Evolutionary conservation across 2,888 invertebrate species (phyloP).

Genomic region (Drosophila buzzatii): DNA sequence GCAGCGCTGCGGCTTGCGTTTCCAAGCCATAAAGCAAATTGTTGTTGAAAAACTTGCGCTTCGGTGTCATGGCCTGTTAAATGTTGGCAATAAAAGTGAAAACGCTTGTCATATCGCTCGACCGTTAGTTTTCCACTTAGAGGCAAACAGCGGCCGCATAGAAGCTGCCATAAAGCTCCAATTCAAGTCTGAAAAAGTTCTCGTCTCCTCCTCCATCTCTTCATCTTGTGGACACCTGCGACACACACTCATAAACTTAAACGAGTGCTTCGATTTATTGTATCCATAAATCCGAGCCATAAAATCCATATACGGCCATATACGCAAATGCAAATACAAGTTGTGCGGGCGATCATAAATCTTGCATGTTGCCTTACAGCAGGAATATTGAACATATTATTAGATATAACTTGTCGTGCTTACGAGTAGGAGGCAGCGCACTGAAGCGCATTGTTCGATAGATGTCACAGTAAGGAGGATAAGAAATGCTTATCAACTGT

Average conservation of each 20-base stretch:
- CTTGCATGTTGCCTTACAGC: slow-evolving; percentile 13
- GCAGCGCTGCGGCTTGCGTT: slow-evolving; percentile 39
- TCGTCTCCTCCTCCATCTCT: background rate
- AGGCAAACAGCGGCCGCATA: background rate
- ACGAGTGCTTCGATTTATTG: slow-evolving; percentile 57
- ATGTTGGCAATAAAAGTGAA: slow-evolving; percentile 81
- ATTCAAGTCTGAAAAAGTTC: slow-evolving; percentile 23
- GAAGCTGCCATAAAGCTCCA: slow-evolving; percentile 31
- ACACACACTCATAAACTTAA: slow-evolving; percentile 65
- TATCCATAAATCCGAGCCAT: slow-evolving; percentile 58
- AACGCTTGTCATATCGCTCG: slow-evolving; percentile 71
- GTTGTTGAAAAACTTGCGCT: slow-evolving; percentile 73
- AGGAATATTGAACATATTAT: slow-evolving; percentile 30
- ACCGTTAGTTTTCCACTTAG: slow-evolving; percentile 65
- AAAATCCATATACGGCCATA: slow-evolving; percentile 39
- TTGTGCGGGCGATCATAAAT: slow-evolving; percentile 33
- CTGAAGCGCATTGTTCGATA: background rate
- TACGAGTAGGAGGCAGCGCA: too few relatives aligned
- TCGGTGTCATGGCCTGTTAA: slow-evolving; percentile 78
- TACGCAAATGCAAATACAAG: slow-evolving; percentile 42
- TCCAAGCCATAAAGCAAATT: slow-evolving; percentile 76
- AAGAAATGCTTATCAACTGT: too few relatives aligned
- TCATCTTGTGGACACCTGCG: slow-evolving; percentile 71
- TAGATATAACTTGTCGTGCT: background rate
- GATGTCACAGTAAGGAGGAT: background rate